phyloP scores from a whole-genome alignment of 1,140 invertebrate genomes.

The Brachionus asplanchnoidis region DNA sequence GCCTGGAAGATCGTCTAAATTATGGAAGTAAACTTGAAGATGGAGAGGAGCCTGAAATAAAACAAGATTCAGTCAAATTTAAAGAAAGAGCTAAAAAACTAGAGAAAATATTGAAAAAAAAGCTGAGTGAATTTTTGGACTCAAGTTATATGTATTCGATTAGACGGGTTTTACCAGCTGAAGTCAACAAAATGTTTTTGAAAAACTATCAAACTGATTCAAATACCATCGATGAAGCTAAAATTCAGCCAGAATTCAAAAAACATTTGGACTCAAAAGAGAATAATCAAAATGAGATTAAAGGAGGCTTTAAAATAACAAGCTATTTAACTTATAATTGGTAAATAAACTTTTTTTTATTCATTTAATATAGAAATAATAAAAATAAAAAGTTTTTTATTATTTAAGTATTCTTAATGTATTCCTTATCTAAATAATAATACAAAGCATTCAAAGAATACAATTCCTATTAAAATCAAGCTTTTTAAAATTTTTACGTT shows the following conservation, averaged over 20 bases:
- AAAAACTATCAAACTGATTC: conserved; percentile 48
- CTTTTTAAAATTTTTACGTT: too few relatives aligned
- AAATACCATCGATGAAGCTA: not conserved
- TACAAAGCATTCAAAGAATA: too few relatives aligned
- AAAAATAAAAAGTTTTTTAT: too few relatives aligned
- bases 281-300: conserved; percentile 61
- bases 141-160: conserved; percentile 74
- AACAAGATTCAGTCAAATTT: not conserved
- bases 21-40: conserved; percentile 47
- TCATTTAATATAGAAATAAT: too few relatives aligned
- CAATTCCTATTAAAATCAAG: too few relatives aligned
- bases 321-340: conserved; percentile 79
- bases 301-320: conserved; percentile 76
- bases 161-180: conserved; percentile 74
- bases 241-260: not conserved
- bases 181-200: conserved; percentile 72
- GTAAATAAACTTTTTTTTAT: conserved; percentile 53
- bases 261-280: conserved; percentile 22
- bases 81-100: conserved; percentile 3
- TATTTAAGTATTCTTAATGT: too few relatives aligned
- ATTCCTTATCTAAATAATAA: too few relatives aligned
- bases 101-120: conserved; percentile 55
- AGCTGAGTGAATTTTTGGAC: conserved; percentile 72
- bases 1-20: conserved; percentile 60
- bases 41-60: not conserved